Evolutionary conservation across 2,113 vertebrate species (phyloP).

Genomic region (Uropsilus gracilis): DNA sequence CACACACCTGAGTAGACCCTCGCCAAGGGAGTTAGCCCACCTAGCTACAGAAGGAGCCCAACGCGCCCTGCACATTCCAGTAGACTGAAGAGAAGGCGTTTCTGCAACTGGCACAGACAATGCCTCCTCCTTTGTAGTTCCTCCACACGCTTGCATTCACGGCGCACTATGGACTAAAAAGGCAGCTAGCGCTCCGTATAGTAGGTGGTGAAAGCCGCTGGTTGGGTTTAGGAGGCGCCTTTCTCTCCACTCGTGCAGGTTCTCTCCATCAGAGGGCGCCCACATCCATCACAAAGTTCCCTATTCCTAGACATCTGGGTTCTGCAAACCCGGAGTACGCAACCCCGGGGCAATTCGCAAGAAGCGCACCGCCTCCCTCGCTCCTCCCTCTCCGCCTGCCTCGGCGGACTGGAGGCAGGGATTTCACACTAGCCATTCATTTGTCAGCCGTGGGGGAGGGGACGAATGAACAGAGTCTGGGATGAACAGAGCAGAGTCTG

Average conservation of each 20-base stretch:
- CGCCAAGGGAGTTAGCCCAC: not conserved
- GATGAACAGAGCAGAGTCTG: not conserved
- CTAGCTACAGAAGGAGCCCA: not conserved
- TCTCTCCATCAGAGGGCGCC: constrained; percentile 76
- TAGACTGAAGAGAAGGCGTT: not conserved
- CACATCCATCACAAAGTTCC: constrained; percentile 38
- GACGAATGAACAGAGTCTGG: not conserved
- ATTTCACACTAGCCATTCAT: constrained; percentile 61
- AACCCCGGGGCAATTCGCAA: not conserved
- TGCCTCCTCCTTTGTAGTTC: not conserved
- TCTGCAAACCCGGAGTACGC: not conserved
- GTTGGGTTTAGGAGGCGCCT: not conserved
- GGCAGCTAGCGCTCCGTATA: not conserved
- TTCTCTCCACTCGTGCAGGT: not conserved
- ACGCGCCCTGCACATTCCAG: rapidly evolving
- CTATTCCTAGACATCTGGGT: constrained; percentile 67
- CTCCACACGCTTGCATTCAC: not conserved
- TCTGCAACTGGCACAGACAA: not conserved
- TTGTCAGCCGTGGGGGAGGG: constrained; percentile 20
- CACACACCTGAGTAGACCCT: not conserved
- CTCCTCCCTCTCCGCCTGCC: constrained; percentile 30
- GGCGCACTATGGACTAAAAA: not conserved
- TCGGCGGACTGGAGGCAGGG: not conserved
- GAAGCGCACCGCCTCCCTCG: constrained; percentile 41
- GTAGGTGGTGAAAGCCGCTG: not conserved